Evolutionary conservation across 2,888 invertebrate species (phyloP).

Genomic region (Mythimna lalbum): DNA sequence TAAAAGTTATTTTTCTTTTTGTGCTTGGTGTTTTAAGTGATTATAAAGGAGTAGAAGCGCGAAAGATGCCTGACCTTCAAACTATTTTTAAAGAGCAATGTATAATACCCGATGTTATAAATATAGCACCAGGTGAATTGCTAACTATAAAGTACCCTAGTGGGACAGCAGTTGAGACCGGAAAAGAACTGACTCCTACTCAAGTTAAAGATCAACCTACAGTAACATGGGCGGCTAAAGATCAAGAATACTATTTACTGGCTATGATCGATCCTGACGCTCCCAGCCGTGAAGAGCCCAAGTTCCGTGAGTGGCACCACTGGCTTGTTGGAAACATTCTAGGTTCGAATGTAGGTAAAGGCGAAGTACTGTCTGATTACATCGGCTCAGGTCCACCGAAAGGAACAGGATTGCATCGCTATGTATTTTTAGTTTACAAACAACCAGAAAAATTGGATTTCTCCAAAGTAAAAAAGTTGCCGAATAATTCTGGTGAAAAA

Average conservation of each 20-base stretch:
- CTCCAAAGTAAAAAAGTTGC: slow-evolving; percentile 80
- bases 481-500: slow-evolving; percentile 87
- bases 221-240: slow-evolving; percentile 92
- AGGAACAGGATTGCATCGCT: slow-evolving; percentile 93
- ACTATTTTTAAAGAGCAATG: slow-evolving; percentile 86
- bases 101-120: slow-evolving; percentile 93
- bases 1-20: slow-evolving; percentile 3
- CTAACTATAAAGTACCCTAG: slow-evolving; percentile 88
- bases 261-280: slow-evolving; percentile 94
- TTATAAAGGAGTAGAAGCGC: neutral
- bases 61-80: slow-evolving; percentile 76
- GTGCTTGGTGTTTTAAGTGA: slow-evolving; percentile 13
- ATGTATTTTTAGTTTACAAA: slow-evolving; percentile 92
- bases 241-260: slow-evolving; percentile 91
- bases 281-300: slow-evolving; percentile 93
- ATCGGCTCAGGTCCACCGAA: slow-evolving; percentile 93
- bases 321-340: slow-evolving; percentile 95
- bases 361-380: slow-evolving; percentile 92
- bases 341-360: slow-evolving; percentile 91
- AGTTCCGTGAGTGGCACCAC: slow-evolving; percentile 94
- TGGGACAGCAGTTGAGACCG: slow-evolving; percentile 88
- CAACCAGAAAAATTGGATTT: slow-evolving; percentile 89
- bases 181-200: slow-evolving; percentile 93
- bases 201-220: slow-evolving; percentile 93
- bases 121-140: slow-evolving; percentile 88